A percentile compares a stretch with the other conserved stretches of the same genome.
Evolutionary conservation across 2,113 vertebrate genomes (phyloP).

Genomic region (Aphyosemion australe): DNA sequence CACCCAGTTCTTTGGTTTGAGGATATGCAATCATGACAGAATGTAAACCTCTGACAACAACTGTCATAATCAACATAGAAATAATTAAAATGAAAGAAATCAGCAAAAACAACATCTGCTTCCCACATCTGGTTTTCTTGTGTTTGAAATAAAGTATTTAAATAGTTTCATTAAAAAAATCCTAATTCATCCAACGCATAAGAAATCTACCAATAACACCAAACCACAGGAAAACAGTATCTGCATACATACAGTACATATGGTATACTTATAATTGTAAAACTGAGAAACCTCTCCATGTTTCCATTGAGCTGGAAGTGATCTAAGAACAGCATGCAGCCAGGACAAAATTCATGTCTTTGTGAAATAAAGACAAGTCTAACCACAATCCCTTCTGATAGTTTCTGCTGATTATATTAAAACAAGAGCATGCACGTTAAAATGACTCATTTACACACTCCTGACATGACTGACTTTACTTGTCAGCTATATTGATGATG

Average conservation of each 20-base stretch:
- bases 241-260: neutral
- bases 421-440: neutral
- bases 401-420: neutral
- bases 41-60: neutral
- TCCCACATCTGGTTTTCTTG: no score
- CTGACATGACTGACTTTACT: constrained; percentile 2
- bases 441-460: neutral
- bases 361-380: neutral
- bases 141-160: neutral
- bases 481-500: neutral
- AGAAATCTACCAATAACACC: neutral
- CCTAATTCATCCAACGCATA: neutral
- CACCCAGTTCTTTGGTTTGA: neutral
- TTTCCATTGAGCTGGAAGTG: neutral
- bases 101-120: neutral
- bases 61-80: neutral
- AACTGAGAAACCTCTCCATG: no score
- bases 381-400: neutral
- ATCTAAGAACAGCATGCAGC: neutral
- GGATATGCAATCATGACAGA: neutral
- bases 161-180: neutral
- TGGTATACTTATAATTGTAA: neutral
- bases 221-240: neutral
- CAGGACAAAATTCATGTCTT: neutral
- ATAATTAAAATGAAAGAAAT: neutral